phyloP scores from a whole-genome alignment of 53 echinoderm and acorn worm genomes.

The Henricia sp. region DNA sequence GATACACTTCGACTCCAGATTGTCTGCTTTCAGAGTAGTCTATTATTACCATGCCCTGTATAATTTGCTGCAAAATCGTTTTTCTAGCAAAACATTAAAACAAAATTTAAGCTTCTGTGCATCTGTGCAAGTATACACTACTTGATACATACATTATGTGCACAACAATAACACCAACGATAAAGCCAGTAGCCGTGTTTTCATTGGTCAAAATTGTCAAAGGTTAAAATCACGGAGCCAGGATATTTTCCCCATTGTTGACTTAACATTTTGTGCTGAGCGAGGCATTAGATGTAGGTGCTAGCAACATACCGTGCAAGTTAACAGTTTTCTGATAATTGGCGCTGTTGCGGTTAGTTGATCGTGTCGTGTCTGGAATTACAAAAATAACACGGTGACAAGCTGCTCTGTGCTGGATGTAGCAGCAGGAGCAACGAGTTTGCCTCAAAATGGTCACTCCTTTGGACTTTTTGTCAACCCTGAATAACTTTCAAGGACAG shows the following conservation, averaged over 20 bases:
- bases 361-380: conserved; percentile 36
- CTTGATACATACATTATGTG: no score
- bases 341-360: background rate
- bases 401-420: conserved; percentile 4
- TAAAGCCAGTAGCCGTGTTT: no score
- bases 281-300: no score
- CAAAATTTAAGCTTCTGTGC: no score
- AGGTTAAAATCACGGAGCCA: background rate
- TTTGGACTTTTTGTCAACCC: conserved; percentile 16
- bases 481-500: background rate
- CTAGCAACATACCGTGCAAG: background rate
- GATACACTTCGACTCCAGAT: no score
- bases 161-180: no score
- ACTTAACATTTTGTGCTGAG: conserved; percentile 13
- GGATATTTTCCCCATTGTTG: background rate
- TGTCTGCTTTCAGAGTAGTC: no score
- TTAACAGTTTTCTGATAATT: background rate
- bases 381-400: conserved; percentile 36
- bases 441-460: conserved; percentile 18
- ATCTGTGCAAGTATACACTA: no score
- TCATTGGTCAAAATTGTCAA: background rate
- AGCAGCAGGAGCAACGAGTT: conserved; percentile 26
- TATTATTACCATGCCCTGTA: no score
- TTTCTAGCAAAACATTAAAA: no score
- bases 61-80: no score